Evolutionary conservation across 2,797 vertebrate species (phyloP).

Genomic region (Coracias cyanogaster): DNA sequence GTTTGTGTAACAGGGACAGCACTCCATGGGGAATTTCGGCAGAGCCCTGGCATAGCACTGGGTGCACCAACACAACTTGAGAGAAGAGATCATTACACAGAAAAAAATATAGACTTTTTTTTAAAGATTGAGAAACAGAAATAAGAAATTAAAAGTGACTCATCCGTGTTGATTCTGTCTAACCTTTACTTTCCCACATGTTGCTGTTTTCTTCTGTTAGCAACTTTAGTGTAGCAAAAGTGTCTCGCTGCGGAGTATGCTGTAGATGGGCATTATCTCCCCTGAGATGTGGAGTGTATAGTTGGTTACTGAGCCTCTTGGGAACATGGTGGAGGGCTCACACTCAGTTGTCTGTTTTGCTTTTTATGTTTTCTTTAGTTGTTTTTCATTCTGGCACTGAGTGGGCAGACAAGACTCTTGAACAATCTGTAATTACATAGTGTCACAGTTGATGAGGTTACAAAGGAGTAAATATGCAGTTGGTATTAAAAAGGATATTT

Average conservation of each 20-base stretch:
- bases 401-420: conserved; percentile 66
- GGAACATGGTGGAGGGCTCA: neutral
- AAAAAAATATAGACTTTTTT: neutral
- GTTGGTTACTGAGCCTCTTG: neutral
- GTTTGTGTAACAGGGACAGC: neutral
- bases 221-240: neutral
- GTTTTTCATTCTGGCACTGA: conserved; percentile 52
- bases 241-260: neutral
- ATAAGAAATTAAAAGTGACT: neutral
- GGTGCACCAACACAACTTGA: neutral
- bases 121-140: neutral
- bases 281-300: neutral
- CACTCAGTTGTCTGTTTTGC: neutral
- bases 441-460: conserved; percentile 72
- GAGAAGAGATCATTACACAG: neutral
- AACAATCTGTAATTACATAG: conserved; percentile 72
- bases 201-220: conserved; percentile 1
- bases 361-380: conserved; percentile 47
- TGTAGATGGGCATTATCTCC: neutral
- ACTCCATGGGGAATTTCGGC: neutral
- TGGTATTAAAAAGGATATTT: conserved; percentile 65
- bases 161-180: neutral
- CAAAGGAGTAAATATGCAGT: conserved; percentile 71
- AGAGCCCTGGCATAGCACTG: neutral
- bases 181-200: conserved; percentile 10